Base-by-base conservation (phyloP, 2,888 invertebrate genomes). In the Heliconius erato region DNA sequence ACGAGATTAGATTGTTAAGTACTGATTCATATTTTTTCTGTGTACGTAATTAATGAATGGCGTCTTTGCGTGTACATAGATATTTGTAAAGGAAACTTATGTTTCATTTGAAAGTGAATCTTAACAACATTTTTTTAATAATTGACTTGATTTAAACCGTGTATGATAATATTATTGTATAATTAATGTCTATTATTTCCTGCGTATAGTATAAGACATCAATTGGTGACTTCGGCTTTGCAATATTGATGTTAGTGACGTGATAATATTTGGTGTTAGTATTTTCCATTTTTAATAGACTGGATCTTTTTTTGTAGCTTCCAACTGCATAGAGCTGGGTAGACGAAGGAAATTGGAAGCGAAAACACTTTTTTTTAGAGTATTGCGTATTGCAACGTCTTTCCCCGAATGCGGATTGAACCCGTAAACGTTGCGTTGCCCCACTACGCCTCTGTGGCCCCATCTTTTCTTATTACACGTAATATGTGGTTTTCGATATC, bases 401-500 rank as follows among this genome's bases (percentile, higher is more conserved):
- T 12, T 23, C 12, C 63, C 4, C 11, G n/a, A 63, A 11, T n/a
- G 63, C 9, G 63, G 11, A n/a, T 9, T n/a, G n/a, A n/a, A 12
- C n/a, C 59, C n/a, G 63, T 4, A 63, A 11, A n/a, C n/a, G 6
- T 63, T 3, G 63, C 11, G 63, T n/a, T 63, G 9, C 12, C n/a
- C n/a, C 63, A 7, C n/a, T 63, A n/a, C n/a, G 63, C 12, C 63
- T n/a, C 12, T 23, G 11, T n/a, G 11, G 63, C 63, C n/a, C 63
- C n/a, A 11, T 4, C 16, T 4, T 16, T 5, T 19, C 3, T 32
- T 40, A n/a, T 40, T 71, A 71, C n/a, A 26, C 40, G 40, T 44
- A 26, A 71, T n/a, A 69, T 71, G 6, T 79, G 14, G 44, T 44
- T 74, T 49, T 26, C 28, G 32, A 71, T 59, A 79, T 59, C n/a